Evolutionary conservation across 2,113 vertebrate species (phyloP).

Genomic region (Sisor rabdophorus): DNA sequence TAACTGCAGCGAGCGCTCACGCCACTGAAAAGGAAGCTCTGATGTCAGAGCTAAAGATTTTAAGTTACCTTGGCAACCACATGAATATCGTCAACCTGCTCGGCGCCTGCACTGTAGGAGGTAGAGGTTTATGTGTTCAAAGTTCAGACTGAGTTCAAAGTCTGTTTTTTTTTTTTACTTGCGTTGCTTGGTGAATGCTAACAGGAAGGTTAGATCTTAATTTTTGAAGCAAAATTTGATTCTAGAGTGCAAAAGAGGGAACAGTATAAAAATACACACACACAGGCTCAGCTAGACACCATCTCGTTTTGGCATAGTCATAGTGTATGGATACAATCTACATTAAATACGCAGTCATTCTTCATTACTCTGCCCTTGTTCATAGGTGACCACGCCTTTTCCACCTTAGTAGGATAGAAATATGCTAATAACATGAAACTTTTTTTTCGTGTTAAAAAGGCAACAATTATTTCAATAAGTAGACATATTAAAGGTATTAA

Average conservation of each 20-base stretch:
- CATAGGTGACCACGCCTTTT: neutral
- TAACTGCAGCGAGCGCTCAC: constrained; percentile 29
- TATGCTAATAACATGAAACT: neutral
- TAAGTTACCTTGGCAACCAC: constrained; percentile 97
- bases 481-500: no score
- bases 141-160: constrained; percentile 19
- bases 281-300: no score
- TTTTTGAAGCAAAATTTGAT: neutral
- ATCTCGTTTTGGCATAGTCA: no score
- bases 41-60: constrained; percentile 87
- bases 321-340: neutral
- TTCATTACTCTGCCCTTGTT: neutral
- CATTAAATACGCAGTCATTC: neutral
- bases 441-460: neutral
- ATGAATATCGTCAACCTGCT: constrained; percentile 98
- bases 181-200: neutral
- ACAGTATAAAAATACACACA: neutral
- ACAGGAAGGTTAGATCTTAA: neutral
- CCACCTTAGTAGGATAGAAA: neutral
- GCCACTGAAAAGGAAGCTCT: constrained; percentile 71
- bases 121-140: constrained; percentile 57
- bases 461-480: neutral
- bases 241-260: neutral
- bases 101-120: constrained; percentile 95
- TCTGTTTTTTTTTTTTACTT: neutral